These are phyloP conservation scores for Flexamia atlantica DNA, from an alignment of 2,888 invertebrate genomes.

Conservation along the genomic window DNA sequence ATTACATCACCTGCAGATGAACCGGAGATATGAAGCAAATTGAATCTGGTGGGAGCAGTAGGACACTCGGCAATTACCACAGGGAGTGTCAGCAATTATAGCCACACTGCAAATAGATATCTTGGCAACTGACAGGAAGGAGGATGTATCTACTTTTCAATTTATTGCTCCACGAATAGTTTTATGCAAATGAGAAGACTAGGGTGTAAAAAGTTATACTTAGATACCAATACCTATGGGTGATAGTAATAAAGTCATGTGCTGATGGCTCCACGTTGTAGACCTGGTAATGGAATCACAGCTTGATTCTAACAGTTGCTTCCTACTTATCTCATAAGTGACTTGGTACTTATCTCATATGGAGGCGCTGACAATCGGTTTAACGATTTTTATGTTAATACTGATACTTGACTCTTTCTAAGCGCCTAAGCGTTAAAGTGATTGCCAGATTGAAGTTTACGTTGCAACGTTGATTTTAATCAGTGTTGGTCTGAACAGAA, in stretches of 20 bases:
- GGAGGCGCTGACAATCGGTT: not conserved
- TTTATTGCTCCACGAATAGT: not conserved
- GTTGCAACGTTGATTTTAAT: too few species aligned
- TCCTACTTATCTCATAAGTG: not conserved
- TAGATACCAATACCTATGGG: not conserved
- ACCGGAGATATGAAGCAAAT: conserved; percentile 8
- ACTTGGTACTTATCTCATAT: not conserved
- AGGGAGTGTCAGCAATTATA: conserved; percentile 25
- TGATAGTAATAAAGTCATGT: not conserved
- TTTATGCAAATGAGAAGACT: not conserved
- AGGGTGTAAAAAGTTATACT: not conserved
- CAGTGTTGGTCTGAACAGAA: too few species aligned
- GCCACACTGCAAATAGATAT: not conserved
- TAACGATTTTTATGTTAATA: not conserved
- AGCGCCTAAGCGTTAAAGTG: too few species aligned
- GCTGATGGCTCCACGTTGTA: too few species aligned
- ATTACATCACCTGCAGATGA: conserved; percentile 22
- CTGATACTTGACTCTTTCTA: too few species aligned
- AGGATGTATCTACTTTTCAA: not conserved
- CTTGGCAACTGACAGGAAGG: not conserved
- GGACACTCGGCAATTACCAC: not conserved
- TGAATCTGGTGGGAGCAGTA: conserved; percentile 3
- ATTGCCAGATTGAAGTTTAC: too few species aligned
- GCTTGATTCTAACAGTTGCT: not conserved
- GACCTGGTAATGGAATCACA: too few species aligned